These are phyloP conservation scores for Lithophane semibrunnea DNA, from an alignment of 2,888 invertebrate genomes.

Conservation along the genomic window DNA sequence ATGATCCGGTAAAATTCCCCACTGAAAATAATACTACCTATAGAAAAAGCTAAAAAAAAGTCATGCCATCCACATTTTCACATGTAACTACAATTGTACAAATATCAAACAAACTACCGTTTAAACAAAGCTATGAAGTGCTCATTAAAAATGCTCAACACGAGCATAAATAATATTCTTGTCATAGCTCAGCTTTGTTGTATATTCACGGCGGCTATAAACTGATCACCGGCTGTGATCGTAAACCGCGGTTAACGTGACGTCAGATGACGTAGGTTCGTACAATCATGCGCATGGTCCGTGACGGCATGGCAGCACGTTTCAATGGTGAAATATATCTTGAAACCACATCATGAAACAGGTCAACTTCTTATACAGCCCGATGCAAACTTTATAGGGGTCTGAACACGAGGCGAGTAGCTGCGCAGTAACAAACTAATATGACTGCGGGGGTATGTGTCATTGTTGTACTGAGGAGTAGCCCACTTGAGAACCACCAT, in stretches of 20 bases:
- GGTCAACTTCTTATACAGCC: neutral
- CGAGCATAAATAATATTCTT: slow-evolving; percentile 49
- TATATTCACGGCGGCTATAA: slow-evolving; percentile 62
- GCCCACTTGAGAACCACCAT: no score
- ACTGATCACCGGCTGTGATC: slow-evolving; percentile 46
- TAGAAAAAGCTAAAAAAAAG: neutral
- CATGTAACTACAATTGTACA: neutral
- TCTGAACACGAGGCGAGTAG: no score
- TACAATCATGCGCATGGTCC: neutral
- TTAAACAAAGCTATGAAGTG: slow-evolving; percentile 37
- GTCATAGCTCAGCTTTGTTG: slow-evolving; percentile 50
- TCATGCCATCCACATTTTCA: neutral
- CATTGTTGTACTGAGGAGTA: no score
- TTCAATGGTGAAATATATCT: neutral
- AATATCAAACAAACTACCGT: slow-evolving; percentile 31
- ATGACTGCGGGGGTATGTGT: no score
- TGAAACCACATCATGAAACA: slow-evolving; percentile 6
- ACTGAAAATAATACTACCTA: no score
- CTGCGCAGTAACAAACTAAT: no score
- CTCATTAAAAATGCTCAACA: slow-evolving; percentile 49
- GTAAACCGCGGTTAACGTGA: slow-evolving; percentile 54
- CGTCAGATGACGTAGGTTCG: slow-evolving; percentile 30
- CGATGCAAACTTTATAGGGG: no score
- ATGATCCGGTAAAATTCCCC: no score
- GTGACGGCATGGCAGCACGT: slow-evolving; percentile 2